Evolutionary conservation across 2,888 invertebrate species (phyloP), one percentile per base, ranked within the genome.

Genomic region (Pseudanteris insignis): DNA sequence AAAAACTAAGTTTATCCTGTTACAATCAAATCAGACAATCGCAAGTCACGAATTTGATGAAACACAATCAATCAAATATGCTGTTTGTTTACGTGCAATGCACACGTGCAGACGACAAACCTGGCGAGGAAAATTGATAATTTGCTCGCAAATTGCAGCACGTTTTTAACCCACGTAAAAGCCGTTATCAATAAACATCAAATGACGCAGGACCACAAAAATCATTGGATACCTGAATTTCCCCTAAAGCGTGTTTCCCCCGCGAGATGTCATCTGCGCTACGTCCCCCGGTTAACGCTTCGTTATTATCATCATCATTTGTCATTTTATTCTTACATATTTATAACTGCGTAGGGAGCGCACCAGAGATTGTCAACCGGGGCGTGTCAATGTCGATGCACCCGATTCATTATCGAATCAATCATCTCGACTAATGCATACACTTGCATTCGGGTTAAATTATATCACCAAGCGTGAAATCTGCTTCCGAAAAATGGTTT

Each of bases 91-190:
- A 50, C 30, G 24, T 25, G 26, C 43, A 14, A 15, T 21, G 30
- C 41, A 18, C 38, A 37, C 37, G 58, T 44, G 48, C 50, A 14
- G 37, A 44, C 38, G 50, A 50, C 38, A 37, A 44, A 38, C 32
- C 36, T 50, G 25, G 50, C 50, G 28, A 30, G 32, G 34, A 30
- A 21, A 29, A 37, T 33, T 51, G 51, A 51, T 44, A 46, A 51
- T 59, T 51, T 33, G 32, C 50, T 26, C 30, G 30, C 40, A 37
- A 50, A 50, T 34, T 38, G 25, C 37, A 37, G 30, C 29, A 32
- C 18, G 26, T 21, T 38, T 15, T 38, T 18, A 30, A 6, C 18
- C 6, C 43, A n/a, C 47, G 33, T 25, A 24, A 24, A 13, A 50
- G 7, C 2, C 38, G 28, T 2, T 30, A 30, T 51, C 43, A 51